Percentiles rank a stretch among this genome's conserved stretches.
These are phyloP conservation scores for Hecatera dysodea DNA, from an alignment of 2,888 invertebrate species.

Conservation along the genomic window DNA sequence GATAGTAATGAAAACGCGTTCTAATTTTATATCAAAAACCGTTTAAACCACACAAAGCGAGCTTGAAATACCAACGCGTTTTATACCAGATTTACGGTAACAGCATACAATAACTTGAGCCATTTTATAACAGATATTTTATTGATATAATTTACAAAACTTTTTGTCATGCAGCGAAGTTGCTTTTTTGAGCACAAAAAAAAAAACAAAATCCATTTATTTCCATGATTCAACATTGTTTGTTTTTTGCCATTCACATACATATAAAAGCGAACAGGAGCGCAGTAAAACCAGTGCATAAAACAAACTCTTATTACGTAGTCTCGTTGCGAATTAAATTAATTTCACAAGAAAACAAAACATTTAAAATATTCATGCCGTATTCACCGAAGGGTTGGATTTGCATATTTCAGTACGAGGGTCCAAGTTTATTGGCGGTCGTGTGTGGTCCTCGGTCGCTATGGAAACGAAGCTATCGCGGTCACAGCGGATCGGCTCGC, in stretches of 20 bases:
- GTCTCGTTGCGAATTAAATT: slow-evolving; percentile 73
- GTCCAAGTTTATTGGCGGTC: slow-evolving; percentile 77
- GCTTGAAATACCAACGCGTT: slow-evolving; percentile 34
- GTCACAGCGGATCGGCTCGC: slow-evolving; percentile 66
- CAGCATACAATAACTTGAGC: slow-evolving; percentile 42
- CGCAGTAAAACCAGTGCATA: slow-evolving; percentile 49
- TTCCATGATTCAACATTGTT: slow-evolving; percentile 62
- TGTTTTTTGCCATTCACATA: slow-evolving; percentile 52
- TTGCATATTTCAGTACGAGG: slow-evolving; percentile 78
- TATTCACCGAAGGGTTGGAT: slow-evolving; percentile 79
- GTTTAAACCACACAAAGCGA: slow-evolving; percentile 11
- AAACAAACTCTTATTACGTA: slow-evolving; percentile 50
- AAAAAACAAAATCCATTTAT: slow-evolving; percentile 58
- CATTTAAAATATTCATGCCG: slow-evolving; percentile 79
- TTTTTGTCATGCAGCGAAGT: slow-evolving; percentile 45
- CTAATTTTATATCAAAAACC: slow-evolving; percentile 24
- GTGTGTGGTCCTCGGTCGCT: slow-evolving; percentile 89
- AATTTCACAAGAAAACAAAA: slow-evolving; percentile 79
- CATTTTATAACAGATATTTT: slow-evolving; percentile 38
- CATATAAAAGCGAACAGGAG: slow-evolving; percentile 40
- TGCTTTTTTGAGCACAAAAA: slow-evolving; percentile 49
- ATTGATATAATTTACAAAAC: slow-evolving; percentile 38
- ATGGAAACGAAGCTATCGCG: slow-evolving; percentile 78
- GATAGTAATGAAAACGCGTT: background rate
- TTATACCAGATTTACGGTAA: slow-evolving; percentile 34